A percentile compares a stretch with the other conserved stretches of the same genome.
Evolutionary conservation across 2,888 invertebrate species (phyloP).

Genomic region (Idaea biselata): DNA sequence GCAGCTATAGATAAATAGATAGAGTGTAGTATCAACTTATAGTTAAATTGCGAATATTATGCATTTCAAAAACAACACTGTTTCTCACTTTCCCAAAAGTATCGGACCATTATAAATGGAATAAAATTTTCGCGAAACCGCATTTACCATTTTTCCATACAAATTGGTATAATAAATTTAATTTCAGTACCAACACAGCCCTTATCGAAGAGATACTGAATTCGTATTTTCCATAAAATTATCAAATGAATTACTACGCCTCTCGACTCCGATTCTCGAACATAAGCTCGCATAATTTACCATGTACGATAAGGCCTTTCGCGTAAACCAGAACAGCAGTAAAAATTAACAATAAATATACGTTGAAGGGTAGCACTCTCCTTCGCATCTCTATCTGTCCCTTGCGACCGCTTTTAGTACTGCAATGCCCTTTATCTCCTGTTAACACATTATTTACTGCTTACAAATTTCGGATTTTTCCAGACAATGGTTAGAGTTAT

Average conservation of each 20-base stretch:
- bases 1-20: too few relatives aligned
- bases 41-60: neutral
- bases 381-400: conserved; percentile 47
- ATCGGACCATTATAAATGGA: neutral
- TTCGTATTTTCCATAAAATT: neutral
- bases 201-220: too few relatives aligned
- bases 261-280: conserved; percentile 13
- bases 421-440: conserved; percentile 44
- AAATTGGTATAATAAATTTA: neutral
- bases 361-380: conserved; percentile 31
- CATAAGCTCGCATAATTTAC: conserved; percentile 25
- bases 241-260: conserved; percentile 12
- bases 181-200: neutral
- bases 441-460: conserved; percentile 56
- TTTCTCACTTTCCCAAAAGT: neutral
- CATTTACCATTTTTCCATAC: neutral
- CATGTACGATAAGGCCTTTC: conserved; percentile 15
- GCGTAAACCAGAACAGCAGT: conserved; percentile 33
- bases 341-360: conserved; percentile 49
- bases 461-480: conserved; percentile 41
- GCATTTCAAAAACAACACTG: neutral
- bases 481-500: neutral
- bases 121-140: neutral
- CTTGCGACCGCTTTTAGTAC: conserved; percentile 46
- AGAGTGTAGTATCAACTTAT: too few relatives aligned